Evolutionary conservation across 1,140 invertebrate genomes (phyloP).

Genomic region (Aphelinus certus): DNA sequence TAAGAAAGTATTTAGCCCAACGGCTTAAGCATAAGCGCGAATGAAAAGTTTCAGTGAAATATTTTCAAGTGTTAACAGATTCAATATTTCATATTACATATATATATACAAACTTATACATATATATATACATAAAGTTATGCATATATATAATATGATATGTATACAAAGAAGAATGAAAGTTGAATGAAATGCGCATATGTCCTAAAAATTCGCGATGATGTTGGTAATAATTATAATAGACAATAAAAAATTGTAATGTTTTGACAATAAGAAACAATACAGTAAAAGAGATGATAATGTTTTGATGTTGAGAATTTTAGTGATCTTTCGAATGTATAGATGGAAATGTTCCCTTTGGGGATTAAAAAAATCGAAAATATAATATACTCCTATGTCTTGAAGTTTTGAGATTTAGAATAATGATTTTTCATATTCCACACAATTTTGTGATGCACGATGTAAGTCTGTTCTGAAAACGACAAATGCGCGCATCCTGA

Average conservation of each 20-base stretch:
- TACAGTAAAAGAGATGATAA: too few species aligned
- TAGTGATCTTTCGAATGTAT: too few species aligned
- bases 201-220: neutral
- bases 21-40: constrained; percentile 56
- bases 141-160: constrained; percentile 22
- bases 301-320: too few species aligned
- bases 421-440: too few species aligned
- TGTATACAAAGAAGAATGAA: neutral
- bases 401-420: too few species aligned
- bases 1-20: constrained; percentile 64
- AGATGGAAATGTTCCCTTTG: too few species aligned
- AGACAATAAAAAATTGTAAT: constrained; percentile 29
- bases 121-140: constrained; percentile 43
- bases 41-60: constrained; percentile 58
- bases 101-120: constrained; percentile 41
- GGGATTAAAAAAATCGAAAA: too few species aligned
- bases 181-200: neutral
- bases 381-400: too few species aligned
- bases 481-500: too few species aligned
- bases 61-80: constrained; percentile 64
- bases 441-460: too few species aligned
- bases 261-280: constrained; percentile 44
- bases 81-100: constrained; percentile 58
- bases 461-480: too few species aligned
- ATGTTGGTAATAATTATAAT: constrained; percentile 8